Evolutionary conservation across 1,140 invertebrate species (phyloP), one percentile per base, ranked within the genome.

Genomic region (Papilio glaucus): DNA sequence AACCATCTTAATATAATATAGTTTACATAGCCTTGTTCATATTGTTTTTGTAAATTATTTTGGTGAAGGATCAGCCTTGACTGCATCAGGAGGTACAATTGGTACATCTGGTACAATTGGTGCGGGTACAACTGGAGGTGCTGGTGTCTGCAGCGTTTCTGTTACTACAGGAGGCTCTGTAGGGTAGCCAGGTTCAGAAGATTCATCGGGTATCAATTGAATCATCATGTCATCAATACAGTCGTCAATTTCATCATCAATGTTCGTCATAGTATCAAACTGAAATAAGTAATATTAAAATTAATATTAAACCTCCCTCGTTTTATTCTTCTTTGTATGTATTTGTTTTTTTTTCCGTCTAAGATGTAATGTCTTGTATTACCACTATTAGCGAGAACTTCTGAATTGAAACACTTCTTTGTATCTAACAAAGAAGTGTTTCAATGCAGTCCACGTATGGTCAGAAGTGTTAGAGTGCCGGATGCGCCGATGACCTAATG

Each of bases 171-270:
- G 49, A 3, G 67, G 9, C 6, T 3, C 67, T 4, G 26, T 49
- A 0, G 65, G 42, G 9, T 26, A 68, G 42, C 65, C 65, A 4
- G 65, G 65, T 15, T 68, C 65, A 7, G 41, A 13, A n/a, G 65
- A 26, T 5, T 68, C 65, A n/a, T 68, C 65, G 12, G 65, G 65
- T 24, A 68, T 68, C 4, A 68, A 45, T 45, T 49, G 8, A 18
- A 69, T 53, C 13, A 69, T 18, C 42, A 69, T 69, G 26, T 69
- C 67, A 15, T 69, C 67, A n/a, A 69, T n/a, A 13, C 42, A 69
- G 0, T 69, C 67, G 21, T 29, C 42, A 3, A 49, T 24, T 29
- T 49, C 65, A 13, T 68, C n/a, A 24, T 49, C 65, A n/a, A 68
- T 26, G 4, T 49, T 15, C 15, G 7, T 39, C 65, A 68, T 26